A percentile compares a stretch with the other conserved stretches of the same genome.
phyloP scores from a whole-genome alignment of 2,113 vertebrate genomes.

The Boleophthalmus pectinirostris region DNA sequence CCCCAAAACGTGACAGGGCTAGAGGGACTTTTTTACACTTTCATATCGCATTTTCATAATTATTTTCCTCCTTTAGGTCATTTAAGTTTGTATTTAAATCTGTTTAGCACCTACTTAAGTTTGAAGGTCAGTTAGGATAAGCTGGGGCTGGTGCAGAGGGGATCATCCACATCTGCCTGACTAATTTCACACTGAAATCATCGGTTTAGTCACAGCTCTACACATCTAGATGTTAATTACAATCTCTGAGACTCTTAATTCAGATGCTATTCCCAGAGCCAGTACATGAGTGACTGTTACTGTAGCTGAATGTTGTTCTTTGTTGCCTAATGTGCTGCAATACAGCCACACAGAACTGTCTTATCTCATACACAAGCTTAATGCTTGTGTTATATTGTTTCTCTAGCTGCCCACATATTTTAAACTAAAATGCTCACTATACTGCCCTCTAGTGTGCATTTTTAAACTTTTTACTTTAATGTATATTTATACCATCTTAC shows the following conservation, averaged over 20 bases:
- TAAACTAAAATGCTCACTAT: constrained; percentile 14
- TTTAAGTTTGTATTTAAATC: constrained; percentile 5
- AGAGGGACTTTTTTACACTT: too few species aligned
- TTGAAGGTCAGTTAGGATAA: constrained; percentile 31
- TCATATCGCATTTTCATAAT: not conserved
- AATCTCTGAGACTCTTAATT: constrained; percentile 17
- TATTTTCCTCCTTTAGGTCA: not conserved
- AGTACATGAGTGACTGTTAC: constrained; percentile 14
- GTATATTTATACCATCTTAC: not conserved
- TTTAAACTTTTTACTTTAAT: not conserved
- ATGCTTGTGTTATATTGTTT: constrained; percentile 3
- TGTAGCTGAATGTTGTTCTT: constrained; percentile 8
- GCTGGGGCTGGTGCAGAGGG: not conserved
- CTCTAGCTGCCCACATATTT: not conserved
- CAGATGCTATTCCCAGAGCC: constrained; percentile 23
- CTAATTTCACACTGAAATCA: constrained; percentile 44
- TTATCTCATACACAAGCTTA: not conserved
- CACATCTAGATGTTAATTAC: constrained; percentile 38
- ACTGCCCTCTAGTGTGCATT: constrained; percentile 62
- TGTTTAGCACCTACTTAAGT: constrained; percentile 5
- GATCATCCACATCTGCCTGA: constrained; percentile 24
- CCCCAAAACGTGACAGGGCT: too few species aligned
- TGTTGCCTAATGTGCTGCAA: not conserved
- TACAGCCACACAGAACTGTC: not conserved
- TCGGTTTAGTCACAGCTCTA: constrained; percentile 39